Conservation (phyloP, 2,888 invertebrate genomes). For the Coenonympha glycerion region DNA sequence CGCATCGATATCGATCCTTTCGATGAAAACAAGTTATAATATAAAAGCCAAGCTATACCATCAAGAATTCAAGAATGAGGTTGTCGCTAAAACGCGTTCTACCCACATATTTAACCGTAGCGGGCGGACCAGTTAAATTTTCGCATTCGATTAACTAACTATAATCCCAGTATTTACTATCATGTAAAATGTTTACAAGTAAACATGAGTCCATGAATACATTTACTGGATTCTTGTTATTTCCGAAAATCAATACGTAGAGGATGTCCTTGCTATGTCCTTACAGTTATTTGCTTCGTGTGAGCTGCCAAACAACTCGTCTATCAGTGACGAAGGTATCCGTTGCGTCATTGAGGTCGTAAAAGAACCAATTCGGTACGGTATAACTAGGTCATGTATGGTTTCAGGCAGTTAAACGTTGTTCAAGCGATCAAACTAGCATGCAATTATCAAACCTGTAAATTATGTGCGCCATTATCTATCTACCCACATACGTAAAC, state of each 20-base stretch:
- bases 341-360: constrained; percentile 52
- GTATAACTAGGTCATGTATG: constrained; percentile 66
- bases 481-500: not conserved
- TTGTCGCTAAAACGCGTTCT: constrained; percentile 29
- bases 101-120: constrained; percentile 45
- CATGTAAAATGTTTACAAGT: constrained; percentile 18
- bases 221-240: no score
- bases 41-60: no score
- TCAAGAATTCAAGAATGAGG: no score
- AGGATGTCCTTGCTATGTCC: constrained; percentile 24
- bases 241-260: constrained; percentile 21
- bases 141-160: constrained; percentile 49
- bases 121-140: constrained; percentile 56
- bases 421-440: constrained; percentile 37
- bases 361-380: constrained; percentile 46
- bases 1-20: no score
- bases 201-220: not conserved
- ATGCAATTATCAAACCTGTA: constrained; percentile 6
- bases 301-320: constrained; percentile 39
- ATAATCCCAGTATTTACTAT: constrained; percentile 43
- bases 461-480: not conserved
- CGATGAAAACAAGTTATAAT: no score
- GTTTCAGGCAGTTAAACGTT: constrained; percentile 50
- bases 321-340: constrained; percentile 36
- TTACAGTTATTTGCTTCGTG: constrained; percentile 23